These are phyloP conservation scores for Brenthis daphne DNA, from an alignment of 2,888 invertebrate species.

Conservation along the genomic window DNA sequence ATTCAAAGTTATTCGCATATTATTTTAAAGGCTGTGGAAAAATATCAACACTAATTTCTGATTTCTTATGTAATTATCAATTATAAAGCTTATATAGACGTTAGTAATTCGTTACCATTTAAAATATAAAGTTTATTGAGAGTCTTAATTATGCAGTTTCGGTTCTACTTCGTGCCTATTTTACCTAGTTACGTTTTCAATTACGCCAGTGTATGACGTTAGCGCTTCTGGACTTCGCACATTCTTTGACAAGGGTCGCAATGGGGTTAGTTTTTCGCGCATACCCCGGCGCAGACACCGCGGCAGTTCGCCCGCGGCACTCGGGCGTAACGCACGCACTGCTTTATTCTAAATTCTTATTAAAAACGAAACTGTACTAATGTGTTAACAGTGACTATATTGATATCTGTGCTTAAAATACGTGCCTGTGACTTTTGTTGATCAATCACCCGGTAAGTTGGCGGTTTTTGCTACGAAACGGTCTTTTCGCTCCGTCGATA, in stretches of 20 bases:
- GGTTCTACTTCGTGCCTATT: background rate
- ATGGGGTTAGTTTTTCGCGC: slow-evolving; percentile 57
- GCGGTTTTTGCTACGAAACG: slow-evolving; percentile 28
- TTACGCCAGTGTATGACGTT: slow-evolving; percentile 27
- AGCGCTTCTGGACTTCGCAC: slow-evolving; percentile 37
- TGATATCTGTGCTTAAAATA: slow-evolving; percentile 21
- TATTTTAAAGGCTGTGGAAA: no score
- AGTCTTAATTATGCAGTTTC: no score
- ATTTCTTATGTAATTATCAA: no score
- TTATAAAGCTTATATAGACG: no score
- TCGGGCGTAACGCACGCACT: slow-evolving; percentile 49
- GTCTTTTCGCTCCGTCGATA: slow-evolving; percentile 46
- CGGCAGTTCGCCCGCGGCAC: slow-evolving; percentile 62
- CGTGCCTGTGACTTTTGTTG: slow-evolving; percentile 27
- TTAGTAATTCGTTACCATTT: no score
- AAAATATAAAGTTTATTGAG: no score
- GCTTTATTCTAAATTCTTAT: slow-evolving; percentile 5
- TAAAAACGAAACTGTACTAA: slow-evolving; percentile 14
- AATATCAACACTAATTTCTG: no score
- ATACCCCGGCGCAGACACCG: slow-evolving; percentile 52
- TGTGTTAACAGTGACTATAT: slow-evolving; percentile 31
- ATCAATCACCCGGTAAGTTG: slow-evolving; percentile 36
- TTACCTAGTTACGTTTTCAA: background rate
- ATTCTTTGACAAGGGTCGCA: slow-evolving; percentile 45
- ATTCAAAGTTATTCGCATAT: no score